Evolutionary conservation across 2,888 invertebrate species (phyloP), one percentile per base, ranked within the genome.

Genomic region (Ariolimax columbianus): DNA sequence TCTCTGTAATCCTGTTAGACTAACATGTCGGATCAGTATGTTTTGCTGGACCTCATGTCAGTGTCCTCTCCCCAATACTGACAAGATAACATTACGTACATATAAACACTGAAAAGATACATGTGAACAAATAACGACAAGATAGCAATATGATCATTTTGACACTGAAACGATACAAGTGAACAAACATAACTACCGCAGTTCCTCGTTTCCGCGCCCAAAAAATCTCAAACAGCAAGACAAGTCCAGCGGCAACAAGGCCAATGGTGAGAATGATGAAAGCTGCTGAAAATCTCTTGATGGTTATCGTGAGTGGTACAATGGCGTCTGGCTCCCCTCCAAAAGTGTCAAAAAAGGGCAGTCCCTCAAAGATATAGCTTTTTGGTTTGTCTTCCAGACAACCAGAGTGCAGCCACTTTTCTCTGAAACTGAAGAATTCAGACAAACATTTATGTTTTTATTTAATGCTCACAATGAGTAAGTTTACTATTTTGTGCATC

Each of bases 291-390:
- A 87, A 87, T n/a, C 86, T 82, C 23, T 70, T 68, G 33, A 87
- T 33, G 23, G 87, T 87, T 33, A 87, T 86, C 26, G 80, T 51
- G 30, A 73, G 78, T 7, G 87, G 84, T 51, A 84, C 68, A 43
- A 86, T 83, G 70, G 59, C 63, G n/a, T 84, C 82, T n/a, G 86
- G 87, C 11, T 72, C 81, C 11, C 84, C 82, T 0, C 84, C 83
- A 70, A 87, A 86, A 7, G 84, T 83, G 72, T 87, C 87, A 70
- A 87, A 86, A 47, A 84, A 86, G 19, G 87, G 84, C 77, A 86
- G 40, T 17, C 86, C 87, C 43, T 87, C 86, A 77, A 72, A 86
- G 30, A 86, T 40, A 77, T 86, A 86, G 33, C 73, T 80, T 30
- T 68, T 40, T 14, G 78, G 51, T n/a, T 77, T 75, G 36, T 83